Evolutionary conservation across 2,888 invertebrate genomes (phyloP).

Genomic region (Heliconius aoede): DNA sequence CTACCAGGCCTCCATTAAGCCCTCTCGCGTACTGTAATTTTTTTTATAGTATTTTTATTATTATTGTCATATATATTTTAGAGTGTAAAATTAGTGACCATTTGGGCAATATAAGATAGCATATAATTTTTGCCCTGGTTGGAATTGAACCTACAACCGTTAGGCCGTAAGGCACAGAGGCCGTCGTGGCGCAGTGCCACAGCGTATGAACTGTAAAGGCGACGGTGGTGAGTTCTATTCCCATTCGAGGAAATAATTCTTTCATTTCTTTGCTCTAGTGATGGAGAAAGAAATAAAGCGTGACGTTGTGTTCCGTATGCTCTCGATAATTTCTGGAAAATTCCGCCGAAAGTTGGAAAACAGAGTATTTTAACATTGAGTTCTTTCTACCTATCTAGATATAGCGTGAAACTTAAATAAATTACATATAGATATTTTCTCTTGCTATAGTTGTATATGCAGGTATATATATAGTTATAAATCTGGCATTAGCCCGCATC

Average conservation of each 20-base stretch:
- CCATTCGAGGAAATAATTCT: too few relatives aligned
- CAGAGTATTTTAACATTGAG: background rate
- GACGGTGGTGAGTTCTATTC: too few relatives aligned
- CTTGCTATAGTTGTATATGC: background rate
- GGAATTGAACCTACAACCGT: too few relatives aligned
- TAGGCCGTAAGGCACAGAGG: too few relatives aligned
- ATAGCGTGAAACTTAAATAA: background rate
- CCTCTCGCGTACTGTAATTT: slow-evolving; percentile 24
- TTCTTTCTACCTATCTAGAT: background rate
- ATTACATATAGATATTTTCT: background rate
- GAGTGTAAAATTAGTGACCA: too few relatives aligned
- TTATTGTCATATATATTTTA: slow-evolving; percentile 12
- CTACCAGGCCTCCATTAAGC: slow-evolving; percentile 35
- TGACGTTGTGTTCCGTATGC: background rate
- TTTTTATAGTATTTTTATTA: slow-evolving; percentile 24
- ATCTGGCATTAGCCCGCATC: slow-evolving; percentile 27
- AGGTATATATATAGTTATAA: slow-evolving; percentile 1
- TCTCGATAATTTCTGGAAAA: background rate
- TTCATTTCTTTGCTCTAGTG: background rate
- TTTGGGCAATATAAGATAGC: too few relatives aligned
- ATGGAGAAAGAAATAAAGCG: background rate
- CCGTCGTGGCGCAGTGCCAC: too few relatives aligned
- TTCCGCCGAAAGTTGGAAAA: background rate
- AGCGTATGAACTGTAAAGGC: too few relatives aligned
- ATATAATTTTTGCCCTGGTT: too few relatives aligned